Evolutionary conservation across 2,888 invertebrate species (phyloP).

Genomic region (Hesperia comma): DNA sequence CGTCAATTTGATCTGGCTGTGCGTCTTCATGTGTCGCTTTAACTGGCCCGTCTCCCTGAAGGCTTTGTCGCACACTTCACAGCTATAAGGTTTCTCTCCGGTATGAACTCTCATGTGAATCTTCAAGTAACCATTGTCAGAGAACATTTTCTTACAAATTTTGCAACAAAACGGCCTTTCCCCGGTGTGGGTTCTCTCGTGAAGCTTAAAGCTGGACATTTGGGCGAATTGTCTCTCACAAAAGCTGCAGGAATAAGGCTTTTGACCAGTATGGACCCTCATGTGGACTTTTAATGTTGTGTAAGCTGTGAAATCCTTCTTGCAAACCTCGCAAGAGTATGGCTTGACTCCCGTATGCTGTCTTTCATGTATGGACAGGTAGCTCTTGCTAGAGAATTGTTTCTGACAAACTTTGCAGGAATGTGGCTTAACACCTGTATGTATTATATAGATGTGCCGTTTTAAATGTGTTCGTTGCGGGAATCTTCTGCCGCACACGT

Average conservation of each 20-base stretch:
- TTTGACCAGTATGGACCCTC: constrained; percentile 71
- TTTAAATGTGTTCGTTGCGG: constrained; percentile 72
- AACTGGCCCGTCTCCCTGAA: constrained; percentile 71
- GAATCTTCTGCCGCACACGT: constrained; percentile 69
- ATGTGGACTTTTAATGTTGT: constrained; percentile 75
- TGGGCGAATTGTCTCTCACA: constrained; percentile 71
- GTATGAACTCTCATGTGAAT: constrained; percentile 75
- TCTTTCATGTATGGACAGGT: constrained; percentile 68
- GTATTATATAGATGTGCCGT: constrained; percentile 72
- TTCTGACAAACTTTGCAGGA: constrained; percentile 66
- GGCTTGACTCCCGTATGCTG: constrained; percentile 71
- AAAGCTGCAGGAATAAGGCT: constrained; percentile 70
- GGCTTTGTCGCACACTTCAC: constrained; percentile 67
- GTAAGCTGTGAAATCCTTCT: constrained; percentile 72
- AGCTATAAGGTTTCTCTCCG: constrained; percentile 67
- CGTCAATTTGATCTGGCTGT: constrained; percentile 60
- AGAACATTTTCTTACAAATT: constrained; percentile 72
- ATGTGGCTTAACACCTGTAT: constrained; percentile 67
- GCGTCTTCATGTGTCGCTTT: constrained; percentile 69
- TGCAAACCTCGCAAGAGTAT: constrained; percentile 69
- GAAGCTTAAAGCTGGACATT: constrained; percentile 73
- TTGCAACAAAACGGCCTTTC: constrained; percentile 68
- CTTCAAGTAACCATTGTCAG: constrained; percentile 75
- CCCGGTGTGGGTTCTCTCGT: constrained; percentile 71
- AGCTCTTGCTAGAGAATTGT: constrained; percentile 73